Conservation (phyloP, 2,113 vertebrate genomes). For the Tragelaphus scriptus region DNA sequence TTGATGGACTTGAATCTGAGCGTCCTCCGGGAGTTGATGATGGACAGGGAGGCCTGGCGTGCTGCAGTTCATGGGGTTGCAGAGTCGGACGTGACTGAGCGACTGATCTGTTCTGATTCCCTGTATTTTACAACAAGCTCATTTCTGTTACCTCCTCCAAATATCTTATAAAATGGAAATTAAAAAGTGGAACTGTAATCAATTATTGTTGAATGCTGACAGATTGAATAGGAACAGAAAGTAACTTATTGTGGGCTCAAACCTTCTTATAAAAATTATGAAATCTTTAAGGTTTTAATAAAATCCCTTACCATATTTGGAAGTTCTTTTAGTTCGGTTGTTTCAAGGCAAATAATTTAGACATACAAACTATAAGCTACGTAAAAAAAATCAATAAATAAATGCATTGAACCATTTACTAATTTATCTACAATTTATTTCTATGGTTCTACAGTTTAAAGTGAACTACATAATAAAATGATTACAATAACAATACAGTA, state of each 20-base stretch:
- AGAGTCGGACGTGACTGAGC: too few species aligned
- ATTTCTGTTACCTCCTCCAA: not conserved
- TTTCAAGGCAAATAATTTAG: slow-evolving; percentile 13
- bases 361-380: not conserved
- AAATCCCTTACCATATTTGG: not conserved
- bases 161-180: slow-evolving; percentile 16
- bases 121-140: not conserved
- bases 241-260: not conserved
- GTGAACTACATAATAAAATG: not conserved
- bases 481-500: slow-evolving; percentile 8
- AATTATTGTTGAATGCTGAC: not conserved
- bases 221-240: not conserved
- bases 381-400: not conserved
- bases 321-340: not conserved
- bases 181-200: not conserved
- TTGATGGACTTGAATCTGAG: too few species aligned
- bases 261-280: not conserved
- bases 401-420: not conserved
- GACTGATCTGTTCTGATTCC: not conserved
- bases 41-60: too few species aligned
- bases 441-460: not conserved
- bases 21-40: too few species aligned
- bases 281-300: not conserved
- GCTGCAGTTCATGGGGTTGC: too few species aligned
- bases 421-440: slow-evolving; percentile 6